phyloP scores from a whole-genome alignment of 2,797 vertebrate species.

The Iguana delicatissima region DNA sequence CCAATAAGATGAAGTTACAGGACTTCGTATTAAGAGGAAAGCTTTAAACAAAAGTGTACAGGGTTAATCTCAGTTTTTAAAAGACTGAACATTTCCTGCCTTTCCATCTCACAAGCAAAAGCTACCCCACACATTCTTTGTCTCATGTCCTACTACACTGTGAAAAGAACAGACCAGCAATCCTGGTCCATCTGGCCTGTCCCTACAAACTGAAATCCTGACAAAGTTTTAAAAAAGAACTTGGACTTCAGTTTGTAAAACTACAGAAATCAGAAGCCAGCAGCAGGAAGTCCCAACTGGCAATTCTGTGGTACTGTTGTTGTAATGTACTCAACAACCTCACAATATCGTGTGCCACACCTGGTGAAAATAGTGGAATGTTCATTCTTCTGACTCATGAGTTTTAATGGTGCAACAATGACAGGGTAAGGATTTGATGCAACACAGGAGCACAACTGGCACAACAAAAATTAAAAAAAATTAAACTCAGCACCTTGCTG shows the following conservation, averaged over 20 bases:
- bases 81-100: constrained; percentile 27
- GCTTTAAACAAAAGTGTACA: not conserved
- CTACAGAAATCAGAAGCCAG: constrained; percentile 40
- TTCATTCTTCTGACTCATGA: accelerated
- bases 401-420: accelerated
- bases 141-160: constrained; percentile 8
- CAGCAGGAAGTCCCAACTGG: not conserved
- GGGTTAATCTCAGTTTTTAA: not conserved
- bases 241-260: constrained; percentile 12
- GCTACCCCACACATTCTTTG: not conserved
- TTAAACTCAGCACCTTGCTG: constrained; percentile 2
- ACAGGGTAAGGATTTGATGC: not conserved
- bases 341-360: constrained; percentile 8
- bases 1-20: not conserved
- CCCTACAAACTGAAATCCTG: not conserved
- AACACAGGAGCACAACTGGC: constrained; percentile 13
- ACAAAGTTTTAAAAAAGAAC: not conserved
- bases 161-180: not conserved
- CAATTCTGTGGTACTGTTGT: not conserved
- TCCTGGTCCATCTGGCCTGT: not conserved
- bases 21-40: not conserved
- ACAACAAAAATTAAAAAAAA: constrained; percentile 1
- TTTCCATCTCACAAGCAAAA: constrained; percentile 46
- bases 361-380: accelerated
- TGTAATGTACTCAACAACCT: not conserved